These are phyloP conservation scores for Cosmia pyralina DNA, from an alignment of 2,888 invertebrate genomes.

Conservation along the genomic window DNA sequence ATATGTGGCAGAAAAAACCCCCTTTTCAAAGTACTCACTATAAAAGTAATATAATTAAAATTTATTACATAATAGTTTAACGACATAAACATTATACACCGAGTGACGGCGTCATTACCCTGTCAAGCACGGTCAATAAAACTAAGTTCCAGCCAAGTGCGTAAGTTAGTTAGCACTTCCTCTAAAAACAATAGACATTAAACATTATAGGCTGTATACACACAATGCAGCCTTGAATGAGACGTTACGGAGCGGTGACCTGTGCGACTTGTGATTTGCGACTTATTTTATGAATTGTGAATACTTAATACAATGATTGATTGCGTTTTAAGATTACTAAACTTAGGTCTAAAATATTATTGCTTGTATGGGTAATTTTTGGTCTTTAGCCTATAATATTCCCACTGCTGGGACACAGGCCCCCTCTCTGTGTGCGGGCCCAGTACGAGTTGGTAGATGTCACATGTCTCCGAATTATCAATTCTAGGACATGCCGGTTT, in stretches of 20 bases:
- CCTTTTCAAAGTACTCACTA: neutral
- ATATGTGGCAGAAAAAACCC: neutral
- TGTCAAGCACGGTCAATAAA: constrained; percentile 42
- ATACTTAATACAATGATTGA: neutral
- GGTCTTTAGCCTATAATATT: too few relatives aligned
- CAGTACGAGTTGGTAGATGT: too few relatives aligned
- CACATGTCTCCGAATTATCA: too few relatives aligned
- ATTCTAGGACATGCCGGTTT: too few relatives aligned
- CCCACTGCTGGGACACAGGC: too few relatives aligned
- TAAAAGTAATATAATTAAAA: neutral
- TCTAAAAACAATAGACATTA: constrained; percentile 68
- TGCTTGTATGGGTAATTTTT: too few relatives aligned
- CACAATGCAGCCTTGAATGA: constrained; percentile 35
- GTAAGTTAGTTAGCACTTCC: constrained; percentile 60
- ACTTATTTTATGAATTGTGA: too few relatives aligned
- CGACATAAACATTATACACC: neutral
- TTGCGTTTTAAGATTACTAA: neutral
- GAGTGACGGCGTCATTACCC: constrained; percentile 34
- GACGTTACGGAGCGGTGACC: constrained; percentile 55
- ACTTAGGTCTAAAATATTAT: neutral
- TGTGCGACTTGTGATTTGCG: constrained; percentile 20
- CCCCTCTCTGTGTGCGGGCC: too few relatives aligned
- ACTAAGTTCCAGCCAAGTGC: constrained; percentile 31
- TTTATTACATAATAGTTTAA: neutral
- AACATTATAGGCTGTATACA: constrained; percentile 42